Conservation (phyloP, 2,797 vertebrate species). For the Furcifer pardalis region DNA sequence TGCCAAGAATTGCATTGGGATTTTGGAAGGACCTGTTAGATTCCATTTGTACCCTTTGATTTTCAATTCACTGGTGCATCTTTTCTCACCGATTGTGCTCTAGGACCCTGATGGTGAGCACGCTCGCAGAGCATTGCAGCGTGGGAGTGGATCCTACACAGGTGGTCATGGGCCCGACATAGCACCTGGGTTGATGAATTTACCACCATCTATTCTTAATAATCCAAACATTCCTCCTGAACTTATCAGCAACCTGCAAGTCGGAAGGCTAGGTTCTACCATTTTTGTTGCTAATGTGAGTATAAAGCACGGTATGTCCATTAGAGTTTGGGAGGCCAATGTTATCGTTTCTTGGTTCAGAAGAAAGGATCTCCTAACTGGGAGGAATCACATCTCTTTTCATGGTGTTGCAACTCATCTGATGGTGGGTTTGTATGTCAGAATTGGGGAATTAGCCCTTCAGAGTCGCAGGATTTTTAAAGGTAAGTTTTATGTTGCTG, state of each 20-base stretch:
- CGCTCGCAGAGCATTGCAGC: slow-evolving; percentile 90
- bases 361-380: not conserved
- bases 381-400: not conserved
- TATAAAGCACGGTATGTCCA: slow-evolving; percentile 40
- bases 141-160: slow-evolving; percentile 84
- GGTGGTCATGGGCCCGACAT: slow-evolving; percentile 88
- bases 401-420: not conserved
- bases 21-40: slow-evolving; percentile 60
- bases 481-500: no score
- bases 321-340: not conserved
- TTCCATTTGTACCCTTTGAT: slow-evolving; percentile 46
- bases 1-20: slow-evolving; percentile 49
- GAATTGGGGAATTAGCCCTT: not conserved
- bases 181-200: slow-evolving; percentile 85
- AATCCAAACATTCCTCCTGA: slow-evolving; percentile 98
- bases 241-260: slow-evolving; percentile 91
- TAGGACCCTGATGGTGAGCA: slow-evolving; percentile 97
- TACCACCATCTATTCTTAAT: slow-evolving; percentile 94
- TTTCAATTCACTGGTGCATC: slow-evolving; percentile 32
- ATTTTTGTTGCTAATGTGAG: slow-evolving; percentile 98
- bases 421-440: not conserved
- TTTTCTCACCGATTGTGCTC: slow-evolving; percentile 55
- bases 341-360: not conserved
- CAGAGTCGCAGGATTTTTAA: not conserved
- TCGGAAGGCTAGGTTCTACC: slow-evolving; percentile 91